phyloP scores from a whole-genome alignment of 2,888 invertebrate genomes.

The Zygaena filipendulae region DNA sequence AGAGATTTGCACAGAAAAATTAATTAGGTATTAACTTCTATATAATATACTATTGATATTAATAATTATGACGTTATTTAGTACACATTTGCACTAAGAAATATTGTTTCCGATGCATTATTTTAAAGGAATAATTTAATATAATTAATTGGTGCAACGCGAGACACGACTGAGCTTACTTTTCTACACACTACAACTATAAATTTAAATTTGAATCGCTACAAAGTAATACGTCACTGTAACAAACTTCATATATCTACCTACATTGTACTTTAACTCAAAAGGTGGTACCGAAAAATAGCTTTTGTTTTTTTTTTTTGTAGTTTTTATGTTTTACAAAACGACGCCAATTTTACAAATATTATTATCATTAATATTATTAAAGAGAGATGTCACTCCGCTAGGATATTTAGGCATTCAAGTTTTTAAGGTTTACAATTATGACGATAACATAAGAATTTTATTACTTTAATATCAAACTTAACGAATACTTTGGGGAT shows the following conservation, averaged over 20 bases:
- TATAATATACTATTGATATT: constrained; percentile 55
- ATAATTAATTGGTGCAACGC: constrained; percentile 49
- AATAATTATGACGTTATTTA: constrained; percentile 55
- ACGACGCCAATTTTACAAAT: constrained; percentile 57
- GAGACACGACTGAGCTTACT: constrained; percentile 58
- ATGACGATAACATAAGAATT: constrained; percentile 50
- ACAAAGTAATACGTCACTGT: constrained; percentile 52
- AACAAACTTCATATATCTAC: constrained; percentile 50
- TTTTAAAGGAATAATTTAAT: not conserved
- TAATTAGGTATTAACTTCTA: no score
- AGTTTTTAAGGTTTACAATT: constrained; percentile 32
- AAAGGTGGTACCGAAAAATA: constrained; percentile 66
- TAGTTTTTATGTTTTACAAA: no score
- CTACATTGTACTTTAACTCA: constrained; percentile 67
- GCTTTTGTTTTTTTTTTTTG: constrained; percentile 47
- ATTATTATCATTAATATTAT: no score
- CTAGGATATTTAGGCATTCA: constrained; percentile 50
- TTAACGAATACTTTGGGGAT: constrained; percentile 49
- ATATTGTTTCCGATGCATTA: no score
- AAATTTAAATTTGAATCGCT: constrained; percentile 50
- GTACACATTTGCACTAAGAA: no score
- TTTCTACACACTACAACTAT: constrained; percentile 46
- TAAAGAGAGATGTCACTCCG: constrained; percentile 52
- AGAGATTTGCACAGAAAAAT: constrained; percentile 61
- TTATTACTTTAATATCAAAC: constrained; percentile 41